Evolutionary conservation across 2,113 vertebrate species (phyloP).

Genomic region (Oriolus oriolus): DNA sequence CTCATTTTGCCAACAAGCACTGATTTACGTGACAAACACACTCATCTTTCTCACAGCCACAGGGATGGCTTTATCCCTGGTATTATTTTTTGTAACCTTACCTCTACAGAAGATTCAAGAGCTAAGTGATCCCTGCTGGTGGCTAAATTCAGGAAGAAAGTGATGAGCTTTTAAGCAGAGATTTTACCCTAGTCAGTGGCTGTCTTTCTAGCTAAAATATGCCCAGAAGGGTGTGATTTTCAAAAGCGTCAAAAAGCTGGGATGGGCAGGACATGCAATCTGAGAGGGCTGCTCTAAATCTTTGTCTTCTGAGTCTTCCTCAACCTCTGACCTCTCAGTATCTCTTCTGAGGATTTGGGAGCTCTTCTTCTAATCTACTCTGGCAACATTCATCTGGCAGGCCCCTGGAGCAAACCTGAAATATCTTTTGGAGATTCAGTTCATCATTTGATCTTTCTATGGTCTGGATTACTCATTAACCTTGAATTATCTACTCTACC

Average conservation of each 20-base stretch:
- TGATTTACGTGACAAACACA: conserved; percentile 11
- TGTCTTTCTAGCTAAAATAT: conserved; percentile 14
- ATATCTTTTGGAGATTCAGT: conserved; percentile 24
- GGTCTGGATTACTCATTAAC: conserved; percentile 51
- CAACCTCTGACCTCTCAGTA: conserved; percentile 53
- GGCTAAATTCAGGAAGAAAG: neutral
- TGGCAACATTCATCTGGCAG: conserved; percentile 31
- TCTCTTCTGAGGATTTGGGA: conserved; percentile 33
- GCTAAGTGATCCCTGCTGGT: neutral
- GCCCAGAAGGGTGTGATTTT: conserved; percentile 32
- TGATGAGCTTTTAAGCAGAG: neutral
- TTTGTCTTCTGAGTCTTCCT: conserved; percentile 26
- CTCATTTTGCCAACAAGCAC: neutral
- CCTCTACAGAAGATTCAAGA: neutral
- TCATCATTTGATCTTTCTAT: conserved; percentile 41
- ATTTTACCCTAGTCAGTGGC: neutral
- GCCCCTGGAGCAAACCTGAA: conserved; percentile 43
- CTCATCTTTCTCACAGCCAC: conserved; percentile 6
- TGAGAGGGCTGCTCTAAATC: conserved; percentile 40
- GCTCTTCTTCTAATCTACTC: conserved; percentile 48
- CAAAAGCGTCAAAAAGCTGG: neutral
- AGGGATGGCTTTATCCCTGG: neutral
- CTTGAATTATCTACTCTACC: conserved; percentile 24
- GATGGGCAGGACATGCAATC: conserved; percentile 1
- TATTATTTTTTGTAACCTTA: conserved; percentile 6